Evolutionary conservation across 2,113 vertebrate species (phyloP).

Genomic region (Laterallus jamaicensis): DNA sequence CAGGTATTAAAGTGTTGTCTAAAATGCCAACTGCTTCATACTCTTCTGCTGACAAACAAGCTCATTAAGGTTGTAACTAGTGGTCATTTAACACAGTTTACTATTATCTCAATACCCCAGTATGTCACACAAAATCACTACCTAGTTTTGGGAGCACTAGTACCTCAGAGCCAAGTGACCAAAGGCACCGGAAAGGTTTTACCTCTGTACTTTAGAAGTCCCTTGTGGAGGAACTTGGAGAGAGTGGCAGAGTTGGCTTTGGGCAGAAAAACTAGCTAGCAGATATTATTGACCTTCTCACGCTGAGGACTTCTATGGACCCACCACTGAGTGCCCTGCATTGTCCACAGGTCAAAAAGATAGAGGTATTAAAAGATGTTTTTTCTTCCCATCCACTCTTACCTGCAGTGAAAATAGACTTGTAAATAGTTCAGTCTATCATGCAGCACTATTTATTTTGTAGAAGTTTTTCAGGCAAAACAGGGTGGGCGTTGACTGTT

Average conservation of each 20-base stretch:
- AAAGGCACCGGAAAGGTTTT: neutral
- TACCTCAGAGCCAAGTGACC: neutral
- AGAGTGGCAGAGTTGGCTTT: neutral
- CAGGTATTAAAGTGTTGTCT: neutral
- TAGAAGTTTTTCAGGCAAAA: neutral
- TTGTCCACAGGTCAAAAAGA: neutral
- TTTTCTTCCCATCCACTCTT: neutral
- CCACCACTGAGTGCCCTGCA: neutral
- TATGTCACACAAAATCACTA: accelerated
- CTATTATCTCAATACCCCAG: neutral
- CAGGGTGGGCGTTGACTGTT: neutral
- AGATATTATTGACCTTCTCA: neutral
- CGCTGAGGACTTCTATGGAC: accelerated
- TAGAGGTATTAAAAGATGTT: neutral
- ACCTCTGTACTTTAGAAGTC: no score
- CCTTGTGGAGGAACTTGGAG: neutral
- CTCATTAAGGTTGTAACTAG: neutral
- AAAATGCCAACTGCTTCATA: neutral
- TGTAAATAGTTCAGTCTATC: neutral
- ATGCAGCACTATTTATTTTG: neutral
- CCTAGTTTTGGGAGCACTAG: neutral
- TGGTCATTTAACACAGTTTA: neutral
- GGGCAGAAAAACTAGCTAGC: neutral
- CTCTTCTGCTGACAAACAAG: neutral
- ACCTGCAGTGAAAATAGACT: neutral